A percentile compares a stretch with the other conserved stretches of the same genome.
Conservation (phyloP, 2,888 invertebrate species). For the Diaphora mendica region DNA sequence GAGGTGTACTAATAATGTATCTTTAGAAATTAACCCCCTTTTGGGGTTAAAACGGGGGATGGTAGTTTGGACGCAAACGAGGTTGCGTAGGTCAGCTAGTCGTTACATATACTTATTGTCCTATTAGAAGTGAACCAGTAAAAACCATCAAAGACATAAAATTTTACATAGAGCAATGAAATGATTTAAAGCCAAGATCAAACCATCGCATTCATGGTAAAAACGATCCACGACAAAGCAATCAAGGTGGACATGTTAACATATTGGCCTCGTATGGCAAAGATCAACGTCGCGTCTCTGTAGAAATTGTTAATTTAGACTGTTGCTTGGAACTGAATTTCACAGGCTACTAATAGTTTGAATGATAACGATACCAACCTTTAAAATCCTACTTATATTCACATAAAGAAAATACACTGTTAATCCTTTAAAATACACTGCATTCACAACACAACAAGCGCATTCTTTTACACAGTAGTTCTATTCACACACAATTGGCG, state of each 20-base stretch:
- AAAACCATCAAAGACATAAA: background rate
- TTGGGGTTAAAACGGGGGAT: too few species aligned
- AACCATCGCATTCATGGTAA: slow-evolving; percentile 26
- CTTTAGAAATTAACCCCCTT: too few species aligned
- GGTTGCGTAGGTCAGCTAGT: too few species aligned
- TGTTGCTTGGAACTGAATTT: background rate
- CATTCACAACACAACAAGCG: slow-evolving; percentile 32
- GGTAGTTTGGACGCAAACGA: too few species aligned
- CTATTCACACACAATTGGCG: slow-evolving; percentile 39
- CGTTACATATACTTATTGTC: background rate
- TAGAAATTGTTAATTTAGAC: slow-evolving; percentile 12
- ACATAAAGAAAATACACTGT: slow-evolving; percentile 22
- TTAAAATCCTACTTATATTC: slow-evolving; percentile 15
- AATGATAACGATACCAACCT: slow-evolving; percentile 17
- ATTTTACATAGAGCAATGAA: background rate
- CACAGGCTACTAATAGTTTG: background rate
- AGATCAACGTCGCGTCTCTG: slow-evolving; percentile 45
- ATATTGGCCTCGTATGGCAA: slow-evolving; percentile 58
- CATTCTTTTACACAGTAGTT: slow-evolving; percentile 32
- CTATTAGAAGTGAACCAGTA: background rate
- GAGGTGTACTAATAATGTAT: too few species aligned
- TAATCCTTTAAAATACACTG: slow-evolving; percentile 37
- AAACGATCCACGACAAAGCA: slow-evolving; percentile 52
- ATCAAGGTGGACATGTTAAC: slow-evolving; percentile 61
- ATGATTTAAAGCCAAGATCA: slow-evolving; percentile 18